phyloP scores from a whole-genome alignment of 53 echinoderm and acorn worm species.

The Holothuria leucospilota region DNA sequence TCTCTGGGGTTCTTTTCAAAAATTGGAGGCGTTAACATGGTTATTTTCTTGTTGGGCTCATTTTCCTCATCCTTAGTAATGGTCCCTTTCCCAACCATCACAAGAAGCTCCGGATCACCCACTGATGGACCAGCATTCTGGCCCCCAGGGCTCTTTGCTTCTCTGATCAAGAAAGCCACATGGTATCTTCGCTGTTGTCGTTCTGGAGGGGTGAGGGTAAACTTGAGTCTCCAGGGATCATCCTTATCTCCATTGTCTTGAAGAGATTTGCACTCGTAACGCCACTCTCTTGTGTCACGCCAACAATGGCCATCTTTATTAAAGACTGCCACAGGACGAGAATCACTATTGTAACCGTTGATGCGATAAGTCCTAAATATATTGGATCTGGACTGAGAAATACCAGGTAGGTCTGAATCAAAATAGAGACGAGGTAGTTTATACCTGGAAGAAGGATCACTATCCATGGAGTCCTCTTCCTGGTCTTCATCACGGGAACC shows the following conservation, averaged over 20 bases:
- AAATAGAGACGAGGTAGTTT: slow-evolving; percentile 24
- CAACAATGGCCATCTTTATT: slow-evolving; percentile 30
- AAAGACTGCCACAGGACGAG: neutral
- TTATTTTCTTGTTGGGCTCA: slow-evolving; percentile 24
- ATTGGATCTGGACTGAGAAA: neutral
- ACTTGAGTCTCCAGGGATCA: slow-evolving; percentile 35
- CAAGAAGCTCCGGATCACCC: slow-evolving; percentile 21
- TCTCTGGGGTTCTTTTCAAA: slow-evolving; percentile 47
- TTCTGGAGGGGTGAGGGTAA: neutral
- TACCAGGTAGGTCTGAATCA: slow-evolving; percentile 21
- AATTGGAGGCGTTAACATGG: slow-evolving; percentile 33
- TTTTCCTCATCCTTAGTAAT: slow-evolving; percentile 1
- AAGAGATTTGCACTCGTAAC: slow-evolving; percentile 29
- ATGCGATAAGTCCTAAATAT: neutral
- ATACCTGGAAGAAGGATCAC: neutral
- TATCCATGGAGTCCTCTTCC: neutral
- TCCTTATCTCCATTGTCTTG: slow-evolving; percentile 26
- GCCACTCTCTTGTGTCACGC: slow-evolving; percentile 25
- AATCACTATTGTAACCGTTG: slow-evolving; percentile 25
- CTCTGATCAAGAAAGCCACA: slow-evolving; percentile 39
- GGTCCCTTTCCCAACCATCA: slow-evolving; percentile 24
- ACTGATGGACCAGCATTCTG: neutral
- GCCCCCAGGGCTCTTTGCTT: neutral
- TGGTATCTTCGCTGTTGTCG: neutral
- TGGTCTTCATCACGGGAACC: neutral